These are phyloP conservation scores for Falco naumanni DNA, from an alignment of 2,797 vertebrate species.

Conservation along the genomic window DNA sequence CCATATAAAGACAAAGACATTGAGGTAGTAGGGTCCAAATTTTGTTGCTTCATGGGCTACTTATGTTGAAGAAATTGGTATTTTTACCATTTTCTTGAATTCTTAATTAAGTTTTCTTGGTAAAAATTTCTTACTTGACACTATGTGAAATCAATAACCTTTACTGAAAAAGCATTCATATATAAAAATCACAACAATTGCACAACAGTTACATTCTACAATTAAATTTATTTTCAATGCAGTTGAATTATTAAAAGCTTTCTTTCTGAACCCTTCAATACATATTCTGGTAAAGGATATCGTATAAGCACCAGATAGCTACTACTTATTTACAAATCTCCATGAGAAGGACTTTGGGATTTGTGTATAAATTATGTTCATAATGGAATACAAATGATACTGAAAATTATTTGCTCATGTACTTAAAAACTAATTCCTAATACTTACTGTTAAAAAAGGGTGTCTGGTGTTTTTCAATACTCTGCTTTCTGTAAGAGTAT, in stretches of 20 bases:
- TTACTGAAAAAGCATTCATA: background rate
- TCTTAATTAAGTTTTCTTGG: constrained; percentile 49
- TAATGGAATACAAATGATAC: background rate
- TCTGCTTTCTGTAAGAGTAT: constrained; percentile 97
- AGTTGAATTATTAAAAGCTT: background rate
- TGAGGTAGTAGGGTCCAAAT: background rate
- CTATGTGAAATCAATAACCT: background rate
- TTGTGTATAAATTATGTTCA: background rate
- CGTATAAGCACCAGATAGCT: background rate
- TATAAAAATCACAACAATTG: background rate
- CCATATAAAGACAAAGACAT: background rate
- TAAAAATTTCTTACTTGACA: constrained; percentile 57
- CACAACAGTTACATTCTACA: background rate
- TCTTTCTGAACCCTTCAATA: background rate
- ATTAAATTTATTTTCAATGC: background rate
- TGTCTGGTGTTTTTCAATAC: constrained; percentile 97
- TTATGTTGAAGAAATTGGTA: background rate
- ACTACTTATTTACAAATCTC: background rate
- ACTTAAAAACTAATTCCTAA: background rate
- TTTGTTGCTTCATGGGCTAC: background rate
- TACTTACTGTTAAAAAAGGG: constrained; percentile 96
- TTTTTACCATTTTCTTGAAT: constrained; percentile 56
- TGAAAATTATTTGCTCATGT: background rate
- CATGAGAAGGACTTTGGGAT: background rate
- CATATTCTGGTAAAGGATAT: background rate